Conservation (phyloP, 2,113 vertebrate species). For the Proterorhinus semilunaris region DNA sequence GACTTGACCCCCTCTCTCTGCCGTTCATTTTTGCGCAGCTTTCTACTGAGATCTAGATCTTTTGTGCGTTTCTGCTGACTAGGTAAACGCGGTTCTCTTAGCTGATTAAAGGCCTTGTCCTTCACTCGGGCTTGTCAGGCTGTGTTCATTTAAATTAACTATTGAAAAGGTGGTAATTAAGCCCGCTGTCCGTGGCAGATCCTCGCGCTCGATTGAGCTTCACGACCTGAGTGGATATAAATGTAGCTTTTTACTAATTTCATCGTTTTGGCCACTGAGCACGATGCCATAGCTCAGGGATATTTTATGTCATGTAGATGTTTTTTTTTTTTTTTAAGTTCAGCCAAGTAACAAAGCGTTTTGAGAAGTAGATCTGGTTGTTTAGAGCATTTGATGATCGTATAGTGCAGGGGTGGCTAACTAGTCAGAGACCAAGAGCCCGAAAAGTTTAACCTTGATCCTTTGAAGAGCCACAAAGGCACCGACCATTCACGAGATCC, state of each 20-base stretch:
- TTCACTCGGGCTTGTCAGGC: constrained; percentile 1
- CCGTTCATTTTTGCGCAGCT: background rate
- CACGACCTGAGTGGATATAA: constrained; percentile 18
- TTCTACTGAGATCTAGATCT: background rate
- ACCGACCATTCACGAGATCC: too few relatives aligned
- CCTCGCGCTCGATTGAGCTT: constrained; percentile 4
- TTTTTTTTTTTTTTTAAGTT: too few relatives aligned
- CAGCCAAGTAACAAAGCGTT: too few relatives aligned
- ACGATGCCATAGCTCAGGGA: background rate
- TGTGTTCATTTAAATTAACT: constrained; percentile 11
- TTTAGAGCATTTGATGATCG: too few relatives aligned
- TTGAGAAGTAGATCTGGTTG: too few relatives aligned
- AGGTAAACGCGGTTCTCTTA: background rate
- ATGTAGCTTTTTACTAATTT: constrained; percentile 9
- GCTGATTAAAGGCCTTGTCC: constrained; percentile 1
- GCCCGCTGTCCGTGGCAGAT: background rate
- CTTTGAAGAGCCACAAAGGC: too few relatives aligned
- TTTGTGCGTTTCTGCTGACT: background rate
- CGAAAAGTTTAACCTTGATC: too few relatives aligned
- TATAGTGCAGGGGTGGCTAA: too few relatives aligned
- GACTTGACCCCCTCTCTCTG: background rate
- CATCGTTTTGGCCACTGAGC: constrained; percentile 24
- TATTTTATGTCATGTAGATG: background rate
- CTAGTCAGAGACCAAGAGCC: too few relatives aligned
- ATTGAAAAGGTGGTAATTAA: constrained; percentile 30